Evolutionary conservation across 2,888 invertebrate species (phyloP).

Genomic region (Exephanes ischioxanthus): DNA sequence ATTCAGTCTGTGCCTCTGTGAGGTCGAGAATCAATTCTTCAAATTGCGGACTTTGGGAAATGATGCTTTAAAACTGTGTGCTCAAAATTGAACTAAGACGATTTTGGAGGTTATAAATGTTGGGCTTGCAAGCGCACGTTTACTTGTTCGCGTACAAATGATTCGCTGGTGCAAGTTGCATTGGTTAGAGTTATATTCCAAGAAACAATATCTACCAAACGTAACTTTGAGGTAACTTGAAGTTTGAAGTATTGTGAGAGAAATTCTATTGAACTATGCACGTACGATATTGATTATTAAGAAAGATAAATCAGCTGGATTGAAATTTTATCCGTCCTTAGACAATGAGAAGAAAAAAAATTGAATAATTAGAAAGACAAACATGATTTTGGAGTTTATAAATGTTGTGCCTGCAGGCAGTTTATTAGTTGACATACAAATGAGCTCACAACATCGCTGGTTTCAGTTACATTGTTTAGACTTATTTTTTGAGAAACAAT

Average conservation of each 20-base stretch:
- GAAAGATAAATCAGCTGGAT: too few species aligned
- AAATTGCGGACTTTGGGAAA: not conserved
- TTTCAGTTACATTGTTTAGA: too few species aligned
- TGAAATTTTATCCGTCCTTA: too few species aligned
- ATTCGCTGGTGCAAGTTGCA: not conserved
- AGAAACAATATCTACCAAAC: not conserved
- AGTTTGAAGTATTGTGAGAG: not conserved
- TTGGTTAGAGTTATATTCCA: not conserved
- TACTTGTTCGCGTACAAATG: not conserved
- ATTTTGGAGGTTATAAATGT: conserved; percentile 1
- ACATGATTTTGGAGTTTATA: not conserved
- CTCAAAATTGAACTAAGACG: not conserved
- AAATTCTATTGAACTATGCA: not conserved
- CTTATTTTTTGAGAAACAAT: too few species aligned
- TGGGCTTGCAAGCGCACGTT: not conserved
- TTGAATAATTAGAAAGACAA: too few species aligned
- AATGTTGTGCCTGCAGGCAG: not conserved
- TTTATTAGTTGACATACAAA: not conserved
- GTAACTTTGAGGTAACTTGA: not conserved
- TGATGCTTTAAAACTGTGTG: not conserved
- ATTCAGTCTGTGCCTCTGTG: not conserved
- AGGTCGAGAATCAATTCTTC: not conserved
- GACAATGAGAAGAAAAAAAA: too few species aligned
- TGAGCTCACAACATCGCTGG: not conserved
- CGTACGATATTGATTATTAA: too few species aligned